Conservation (phyloP, 2,888 invertebrate species). For the Callyntrura sp. region DNA sequence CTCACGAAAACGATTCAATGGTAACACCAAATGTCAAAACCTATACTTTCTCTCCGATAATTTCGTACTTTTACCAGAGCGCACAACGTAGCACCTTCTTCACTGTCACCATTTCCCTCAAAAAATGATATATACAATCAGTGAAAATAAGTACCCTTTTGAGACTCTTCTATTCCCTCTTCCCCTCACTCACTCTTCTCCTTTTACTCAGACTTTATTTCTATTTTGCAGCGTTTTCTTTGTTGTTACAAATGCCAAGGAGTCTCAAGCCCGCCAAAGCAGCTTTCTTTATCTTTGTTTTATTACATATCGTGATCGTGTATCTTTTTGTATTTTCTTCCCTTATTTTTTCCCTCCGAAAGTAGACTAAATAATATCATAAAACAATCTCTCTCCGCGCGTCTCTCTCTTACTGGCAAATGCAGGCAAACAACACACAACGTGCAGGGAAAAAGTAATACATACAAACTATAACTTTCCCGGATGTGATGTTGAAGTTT, state of each 20-base stretch:
- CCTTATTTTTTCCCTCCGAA: background rate
- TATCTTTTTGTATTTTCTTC: background rate
- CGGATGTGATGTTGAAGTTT: conserved; percentile 16
- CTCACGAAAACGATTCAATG: too few species aligned
- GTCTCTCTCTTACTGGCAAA: too few species aligned
- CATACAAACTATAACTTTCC: conserved; percentile 13
- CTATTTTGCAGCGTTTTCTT: conserved; percentile 12
- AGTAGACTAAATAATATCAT: background rate
- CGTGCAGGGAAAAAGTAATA: background rate
- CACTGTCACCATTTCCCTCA: conserved; percentile 34
- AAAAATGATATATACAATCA: conserved; percentile 43
- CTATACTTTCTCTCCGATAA: too few species aligned
- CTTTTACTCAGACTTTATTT: background rate
- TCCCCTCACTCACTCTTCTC: background rate
- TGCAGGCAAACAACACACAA: background rate
- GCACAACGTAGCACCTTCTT: background rate
- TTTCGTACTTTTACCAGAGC: background rate
- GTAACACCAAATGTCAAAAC: too few species aligned
- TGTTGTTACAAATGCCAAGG: background rate
- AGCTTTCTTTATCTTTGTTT: background rate
- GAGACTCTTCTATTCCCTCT: too few species aligned
- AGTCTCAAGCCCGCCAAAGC: background rate
- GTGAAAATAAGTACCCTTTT: background rate
- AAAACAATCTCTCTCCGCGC: background rate
- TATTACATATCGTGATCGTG: background rate